These are phyloP conservation scores for Ceuthmochares aereus DNA, from an alignment of 2,113 vertebrate genomes.

Conservation along the genomic window DNA sequence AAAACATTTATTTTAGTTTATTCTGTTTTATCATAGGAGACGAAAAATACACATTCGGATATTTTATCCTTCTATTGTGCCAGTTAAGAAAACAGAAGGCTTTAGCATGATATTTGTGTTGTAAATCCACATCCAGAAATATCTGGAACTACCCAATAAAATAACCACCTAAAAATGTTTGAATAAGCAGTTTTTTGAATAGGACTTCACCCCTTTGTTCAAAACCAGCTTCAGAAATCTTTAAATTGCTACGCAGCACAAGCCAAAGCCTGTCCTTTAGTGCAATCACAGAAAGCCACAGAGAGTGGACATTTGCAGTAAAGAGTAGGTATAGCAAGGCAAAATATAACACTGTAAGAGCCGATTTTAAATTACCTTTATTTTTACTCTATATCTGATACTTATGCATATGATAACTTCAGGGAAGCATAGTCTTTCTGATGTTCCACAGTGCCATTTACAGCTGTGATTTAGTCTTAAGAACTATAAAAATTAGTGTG, in stretches of 20 bases:
- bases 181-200: slow-evolving; percentile 41
- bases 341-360: background rate
- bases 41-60: slow-evolving; percentile 45
- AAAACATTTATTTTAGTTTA: slow-evolving; percentile 65
- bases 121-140: slow-evolving; percentile 42
- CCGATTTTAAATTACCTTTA: background rate
- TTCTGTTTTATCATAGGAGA: slow-evolving; percentile 40
- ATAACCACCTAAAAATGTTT: slow-evolving; percentile 42
- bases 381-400: background rate
- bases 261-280: background rate
- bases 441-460: background rate
- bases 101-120: slow-evolving; percentile 44
- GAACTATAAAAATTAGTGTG: background rate
- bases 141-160: slow-evolving; percentile 41
- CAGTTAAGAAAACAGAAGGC: slow-evolving; percentile 57
- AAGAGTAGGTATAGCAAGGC: background rate
- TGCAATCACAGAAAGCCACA: slow-evolving; percentile 23
- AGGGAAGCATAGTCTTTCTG: background rate
- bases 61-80: slow-evolving; percentile 47
- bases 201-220: slow-evolving; percentile 23
- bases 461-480: background rate
- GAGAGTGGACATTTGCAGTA: background rate
- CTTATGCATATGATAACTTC: background rate
- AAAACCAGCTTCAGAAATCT: slow-evolving; percentile 22
- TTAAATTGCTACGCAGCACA: slow-evolving; percentile 9